Conservation (phyloP, 2,797 vertebrate species). For the Anguilla marmorata region DNA sequence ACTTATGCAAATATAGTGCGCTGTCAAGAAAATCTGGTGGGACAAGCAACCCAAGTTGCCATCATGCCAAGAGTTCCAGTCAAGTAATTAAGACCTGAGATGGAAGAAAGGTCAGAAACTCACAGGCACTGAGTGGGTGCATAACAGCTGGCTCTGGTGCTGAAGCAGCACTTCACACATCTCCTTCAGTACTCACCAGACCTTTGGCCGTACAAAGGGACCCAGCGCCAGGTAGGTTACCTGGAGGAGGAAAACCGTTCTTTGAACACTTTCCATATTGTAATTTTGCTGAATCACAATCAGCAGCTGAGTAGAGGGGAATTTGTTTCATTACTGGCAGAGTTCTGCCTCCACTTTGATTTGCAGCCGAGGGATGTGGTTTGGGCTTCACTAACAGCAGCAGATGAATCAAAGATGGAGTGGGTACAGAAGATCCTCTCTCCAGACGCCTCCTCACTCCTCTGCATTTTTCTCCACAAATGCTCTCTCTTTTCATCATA, state of each 20-base stretch:
- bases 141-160: not conserved
- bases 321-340: slow-evolving; percentile 48
- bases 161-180: slow-evolving; percentile 22
- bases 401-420: slow-evolving; percentile 33
- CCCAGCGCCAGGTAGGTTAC: slow-evolving; percentile 47
- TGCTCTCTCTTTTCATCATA: not conserved
- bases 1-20: not conserved
- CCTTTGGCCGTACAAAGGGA: slow-evolving; percentile 29
- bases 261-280: slow-evolving; percentile 42
- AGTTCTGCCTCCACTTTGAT: slow-evolving; percentile 30
- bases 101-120: not conserved
- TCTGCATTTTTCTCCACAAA: slow-evolving; percentile 14
- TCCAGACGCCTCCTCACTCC: slow-evolving; percentile 20
- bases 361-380: slow-evolving; percentile 36
- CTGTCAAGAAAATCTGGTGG: not conserved
- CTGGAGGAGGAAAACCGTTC: slow-evolving; percentile 44
- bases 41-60: not conserved
- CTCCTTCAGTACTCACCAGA: slow-evolving; percentile 1
- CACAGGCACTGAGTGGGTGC: not conserved
- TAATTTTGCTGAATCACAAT: slow-evolving; percentile 48
- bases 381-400: slow-evolving; percentile 31
- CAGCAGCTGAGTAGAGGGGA: slow-evolving; percentile 37
- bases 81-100: not conserved
- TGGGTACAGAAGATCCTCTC: slow-evolving; percentile 1
- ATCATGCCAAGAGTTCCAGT: not conserved